A percentile compares a stretch with the other conserved stretches of the same genome.
Evolutionary conservation across 2,888 invertebrate species (phyloP).

Genomic region (Galeruca laticollis): DNA sequence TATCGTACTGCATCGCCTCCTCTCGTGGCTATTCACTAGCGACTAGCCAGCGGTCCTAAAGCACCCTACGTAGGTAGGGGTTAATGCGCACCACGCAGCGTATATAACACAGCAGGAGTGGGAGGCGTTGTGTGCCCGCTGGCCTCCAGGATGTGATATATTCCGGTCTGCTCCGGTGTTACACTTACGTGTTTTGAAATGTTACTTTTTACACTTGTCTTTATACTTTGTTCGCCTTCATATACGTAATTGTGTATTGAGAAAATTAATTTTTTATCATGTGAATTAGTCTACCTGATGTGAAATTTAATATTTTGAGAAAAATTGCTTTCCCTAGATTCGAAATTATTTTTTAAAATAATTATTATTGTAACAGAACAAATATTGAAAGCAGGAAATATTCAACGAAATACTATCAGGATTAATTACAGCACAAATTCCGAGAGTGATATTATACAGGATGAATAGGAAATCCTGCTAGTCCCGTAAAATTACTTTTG

Average conservation of each 20-base stretch:
- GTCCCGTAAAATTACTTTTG: too few relatives aligned
- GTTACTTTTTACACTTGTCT: slow-evolving; percentile 15
- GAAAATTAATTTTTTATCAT: too few relatives aligned
- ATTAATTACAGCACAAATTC: too few relatives aligned
- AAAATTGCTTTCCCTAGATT: too few relatives aligned
- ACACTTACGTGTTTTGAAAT: slow-evolving; percentile 6
- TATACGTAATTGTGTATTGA: not conserved
- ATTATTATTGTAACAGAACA: too few relatives aligned
- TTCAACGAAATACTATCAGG: too few relatives aligned
- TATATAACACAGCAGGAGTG: slow-evolving; percentile 56
- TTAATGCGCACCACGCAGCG: slow-evolving; percentile 63
- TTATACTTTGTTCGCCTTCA: not conserved
- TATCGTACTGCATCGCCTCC: slow-evolving; percentile 36
- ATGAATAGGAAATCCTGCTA: too few relatives aligned
- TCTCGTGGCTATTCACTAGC: slow-evolving; percentile 67
- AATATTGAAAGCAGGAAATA: too few relatives aligned
- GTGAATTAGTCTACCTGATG: too few relatives aligned
- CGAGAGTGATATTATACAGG: too few relatives aligned
- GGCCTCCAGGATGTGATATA: slow-evolving; percentile 57
- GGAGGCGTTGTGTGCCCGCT: slow-evolving; percentile 58
- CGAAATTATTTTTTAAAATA: too few relatives aligned
- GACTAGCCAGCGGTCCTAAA: slow-evolving; percentile 70
- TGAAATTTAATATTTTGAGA: too few relatives aligned
- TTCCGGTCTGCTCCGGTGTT: slow-evolving; percentile 60
- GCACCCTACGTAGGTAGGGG: slow-evolving; percentile 65